Base-by-base conservation (phyloP, 2,888 invertebrate species). In the Plutella xylostella region DNA sequence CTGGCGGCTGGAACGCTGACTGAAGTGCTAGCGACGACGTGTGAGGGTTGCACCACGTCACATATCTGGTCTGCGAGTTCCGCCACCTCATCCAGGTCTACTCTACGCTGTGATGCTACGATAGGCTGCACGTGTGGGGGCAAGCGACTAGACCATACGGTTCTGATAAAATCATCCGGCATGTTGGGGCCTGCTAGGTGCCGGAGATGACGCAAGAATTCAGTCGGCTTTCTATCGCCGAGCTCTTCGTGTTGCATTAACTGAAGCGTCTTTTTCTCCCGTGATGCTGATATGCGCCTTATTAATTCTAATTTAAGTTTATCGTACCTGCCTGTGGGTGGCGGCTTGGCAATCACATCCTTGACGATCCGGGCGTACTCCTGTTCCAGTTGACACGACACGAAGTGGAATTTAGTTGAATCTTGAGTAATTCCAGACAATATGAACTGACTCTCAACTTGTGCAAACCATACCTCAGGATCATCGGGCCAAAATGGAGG, bases 381-480 rank as follows among this genome's bases (percentile, higher is more conserved):
- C 4, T 39, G 41, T 11, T 48, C 46, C 3, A 48, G 45, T 3
- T 52, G 39, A 1, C 38, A 25, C 7, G 48, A 44, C 5, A 47
- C 41, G 12, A 48, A 45, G 12, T 47, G 38, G 22, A 49, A 49
- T 42, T 49, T 49, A 2, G 51, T 47, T 1, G 33, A 14, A 21
- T 47, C 51, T 2, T 15, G 33, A 11, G 42, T 47, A 0, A 51
- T 44, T 3, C 38, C 35, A 0, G 47, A 43, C 2, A 49, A 9
- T 15, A 31, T 28, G 20, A 51, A 51, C n/a, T 47, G 44, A 1
- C 50, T 45, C 21, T 48, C 50, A 2, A 48, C 15, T 41, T 49
- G 49, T 6, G 45, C 30, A 15, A 49, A 49, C 49, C 49, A 49
- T 12, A 49, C n/a, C n/a, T n/a, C n/a, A n/a, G n/a, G n/a, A n/a